phyloP scores from a whole-genome alignment of 1,140 invertebrate species.

The Euura saliciscinereae region DNA sequence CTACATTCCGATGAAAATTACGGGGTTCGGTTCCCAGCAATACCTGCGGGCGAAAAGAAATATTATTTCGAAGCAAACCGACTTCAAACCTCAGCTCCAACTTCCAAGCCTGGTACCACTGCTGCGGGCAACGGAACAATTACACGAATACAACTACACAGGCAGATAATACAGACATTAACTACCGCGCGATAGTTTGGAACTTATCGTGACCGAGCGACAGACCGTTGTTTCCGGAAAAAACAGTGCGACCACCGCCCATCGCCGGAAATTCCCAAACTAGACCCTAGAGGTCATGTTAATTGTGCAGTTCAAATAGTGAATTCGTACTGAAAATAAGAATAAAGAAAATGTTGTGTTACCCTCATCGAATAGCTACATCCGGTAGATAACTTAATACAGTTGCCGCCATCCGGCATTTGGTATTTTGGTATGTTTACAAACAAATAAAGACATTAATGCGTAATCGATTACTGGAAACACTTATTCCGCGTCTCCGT shows the following conservation, averaged over 20 bases:
- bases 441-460: too few relatives aligned
- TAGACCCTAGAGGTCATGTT: too few relatives aligned
- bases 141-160: background rate
- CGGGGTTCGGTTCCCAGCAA: background rate
- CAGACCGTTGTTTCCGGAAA: background rate
- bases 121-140: constrained; percentile 4
- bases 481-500: too few relatives aligned
- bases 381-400: too few relatives aligned
- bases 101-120: background rate
- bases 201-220: background rate
- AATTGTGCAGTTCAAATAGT: too few relatives aligned
- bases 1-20: background rate
- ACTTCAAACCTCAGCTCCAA: background rate
- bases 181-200: background rate
- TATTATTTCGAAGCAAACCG: background rate
- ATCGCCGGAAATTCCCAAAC: background rate
- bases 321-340: too few relatives aligned
- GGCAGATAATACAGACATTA: too few relatives aligned
- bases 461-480: too few relatives aligned
- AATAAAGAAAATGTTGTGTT: too few relatives aligned
- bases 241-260: background rate
- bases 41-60: constrained; percentile 3
- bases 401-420: too few relatives aligned
- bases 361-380: too few relatives aligned
- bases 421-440: too few relatives aligned